Evolutionary conservation across 2,888 invertebrate genomes (phyloP), one percentile per base, ranked within the genome.

Genomic region (Leptinotarsa haldemani): DNA sequence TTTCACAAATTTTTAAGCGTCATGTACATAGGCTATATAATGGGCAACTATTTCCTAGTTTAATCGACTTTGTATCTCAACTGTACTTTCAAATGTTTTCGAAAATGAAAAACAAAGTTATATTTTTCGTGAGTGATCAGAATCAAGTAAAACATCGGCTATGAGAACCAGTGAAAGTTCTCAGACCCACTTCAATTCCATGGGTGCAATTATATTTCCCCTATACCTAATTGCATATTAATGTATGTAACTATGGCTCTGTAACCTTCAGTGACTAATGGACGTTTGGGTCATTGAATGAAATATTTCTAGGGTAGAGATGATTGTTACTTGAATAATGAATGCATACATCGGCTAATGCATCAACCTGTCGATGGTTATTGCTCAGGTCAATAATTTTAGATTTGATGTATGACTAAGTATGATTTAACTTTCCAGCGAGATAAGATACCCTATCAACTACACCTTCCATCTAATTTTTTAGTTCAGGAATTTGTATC

Each of bases 201-300:
- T 30, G 16, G 13, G n/a, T 30, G 40, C 16, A 61, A 61, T 61
- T 40, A 61, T 40, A 61, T 40, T 25, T 40, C 61, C 61, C 61
- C 61, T 18, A 25, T 61, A n/a, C 61, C 40, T 61, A 56, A 61
- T 61, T 61, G 30, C 61, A 61, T 61, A 61, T 61, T 61, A 30
- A 61, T 61, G 61, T 40, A 30, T 61, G 7, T 40, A 61, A 61
- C 40, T 40, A 61, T 40, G 61, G 40, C 9, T 40, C 40, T n/a
- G n/a, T n/a, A 9, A 61, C 16, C 40, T 56, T 22, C 13, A 25
- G 25, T 56, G 22, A 56, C 13, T 20, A 56, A 56, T 56, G 13
- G 56, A 56, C 22, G 56, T 56, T 50, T 15, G 50, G 15, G 4
- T 50, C 50, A n/a, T 50, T 56, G 56, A 56, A 56, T 20, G 20